Evolutionary conservation across 2,113 vertebrate species (phyloP).

Genomic region (Notothenia rossii): DNA sequence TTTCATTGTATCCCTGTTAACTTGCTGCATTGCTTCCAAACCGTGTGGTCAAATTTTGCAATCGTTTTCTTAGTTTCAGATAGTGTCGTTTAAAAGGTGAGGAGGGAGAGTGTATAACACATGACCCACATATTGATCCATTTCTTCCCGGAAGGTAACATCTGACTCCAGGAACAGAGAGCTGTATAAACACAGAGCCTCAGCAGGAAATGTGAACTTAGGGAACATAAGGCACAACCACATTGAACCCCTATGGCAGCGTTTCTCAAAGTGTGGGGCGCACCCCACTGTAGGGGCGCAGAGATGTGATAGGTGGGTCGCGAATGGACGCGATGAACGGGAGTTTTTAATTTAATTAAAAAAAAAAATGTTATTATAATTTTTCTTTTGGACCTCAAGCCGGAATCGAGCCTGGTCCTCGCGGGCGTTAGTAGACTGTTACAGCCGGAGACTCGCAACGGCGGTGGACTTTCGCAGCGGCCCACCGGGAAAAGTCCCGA

Average conservation of each 20-base stretch:
- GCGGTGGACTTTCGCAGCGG: too few relatives aligned
- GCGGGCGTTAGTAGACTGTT: too few relatives aligned
- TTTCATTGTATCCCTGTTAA: not conserved
- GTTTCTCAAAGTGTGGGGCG: too few relatives aligned
- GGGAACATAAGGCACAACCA: not conserved
- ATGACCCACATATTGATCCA: slow-evolving; percentile 19
- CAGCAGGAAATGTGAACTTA: not conserved
- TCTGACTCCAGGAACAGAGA: slow-evolving; percentile 1
- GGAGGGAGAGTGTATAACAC: not conserved
- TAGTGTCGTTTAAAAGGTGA: not conserved
- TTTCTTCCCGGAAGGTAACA: not conserved
- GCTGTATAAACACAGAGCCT: not conserved
- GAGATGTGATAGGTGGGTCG: too few relatives aligned
- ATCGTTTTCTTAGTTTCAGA: slow-evolving; percentile 6
- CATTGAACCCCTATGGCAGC: not conserved
- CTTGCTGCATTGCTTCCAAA: slow-evolving; percentile 7
- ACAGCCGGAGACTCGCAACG: too few relatives aligned
- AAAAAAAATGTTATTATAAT: too few relatives aligned
- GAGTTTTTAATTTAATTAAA: too few relatives aligned
- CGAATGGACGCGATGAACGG: too few relatives aligned
- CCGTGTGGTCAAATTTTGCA: not conserved
- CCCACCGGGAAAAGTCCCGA: too few relatives aligned
- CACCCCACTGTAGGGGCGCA: too few relatives aligned
- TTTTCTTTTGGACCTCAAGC: too few relatives aligned
- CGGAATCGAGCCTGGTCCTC: too few relatives aligned